Evolutionary conservation across 2,888 invertebrate genomes (phyloP).

Genomic region (Plebejus argus): DNA sequence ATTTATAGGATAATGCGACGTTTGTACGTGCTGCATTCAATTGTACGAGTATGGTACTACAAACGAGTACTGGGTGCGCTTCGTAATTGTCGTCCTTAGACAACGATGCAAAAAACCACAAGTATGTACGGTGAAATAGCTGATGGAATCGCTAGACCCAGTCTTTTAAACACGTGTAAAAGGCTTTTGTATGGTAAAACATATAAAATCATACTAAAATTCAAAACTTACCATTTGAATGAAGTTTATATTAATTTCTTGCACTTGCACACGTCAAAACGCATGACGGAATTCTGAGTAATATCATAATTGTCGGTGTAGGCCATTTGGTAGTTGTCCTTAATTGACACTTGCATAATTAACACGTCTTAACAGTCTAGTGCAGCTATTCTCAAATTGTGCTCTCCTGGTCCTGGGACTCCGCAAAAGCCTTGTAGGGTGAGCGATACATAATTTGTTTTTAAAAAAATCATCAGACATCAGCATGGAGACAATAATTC

Average conservation of each 20-base stretch:
- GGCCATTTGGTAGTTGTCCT: background rate
- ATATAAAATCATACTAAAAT: too few species aligned
- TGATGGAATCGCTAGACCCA: background rate
- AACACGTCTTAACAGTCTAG: too few species aligned
- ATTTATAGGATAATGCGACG: background rate
- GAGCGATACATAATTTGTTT: too few species aligned
- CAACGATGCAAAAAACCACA: background rate
- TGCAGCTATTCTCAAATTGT: too few species aligned
- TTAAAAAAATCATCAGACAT: too few species aligned
- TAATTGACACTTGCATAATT: background rate
- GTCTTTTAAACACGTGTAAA: background rate
- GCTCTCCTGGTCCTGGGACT: too few species aligned
- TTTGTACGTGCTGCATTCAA: background rate
- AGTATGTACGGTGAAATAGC: background rate
- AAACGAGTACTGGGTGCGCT: background rate
- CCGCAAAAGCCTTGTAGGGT: too few species aligned
- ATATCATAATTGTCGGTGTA: background rate
- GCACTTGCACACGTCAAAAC: background rate
- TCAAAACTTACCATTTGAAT: background rate
- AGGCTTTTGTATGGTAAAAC: background rate
- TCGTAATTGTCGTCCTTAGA: background rate
- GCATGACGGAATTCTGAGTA: background rate
- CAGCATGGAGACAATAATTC: too few species aligned
- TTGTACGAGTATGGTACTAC: too few species aligned
- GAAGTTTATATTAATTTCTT: background rate